Percentiles rank a stretch among this genome's conserved stretches.
These are phyloP conservation scores for Tortrix viridana DNA, from an alignment of 2,888 invertebrate species.

Conservation along the genomic window DNA sequence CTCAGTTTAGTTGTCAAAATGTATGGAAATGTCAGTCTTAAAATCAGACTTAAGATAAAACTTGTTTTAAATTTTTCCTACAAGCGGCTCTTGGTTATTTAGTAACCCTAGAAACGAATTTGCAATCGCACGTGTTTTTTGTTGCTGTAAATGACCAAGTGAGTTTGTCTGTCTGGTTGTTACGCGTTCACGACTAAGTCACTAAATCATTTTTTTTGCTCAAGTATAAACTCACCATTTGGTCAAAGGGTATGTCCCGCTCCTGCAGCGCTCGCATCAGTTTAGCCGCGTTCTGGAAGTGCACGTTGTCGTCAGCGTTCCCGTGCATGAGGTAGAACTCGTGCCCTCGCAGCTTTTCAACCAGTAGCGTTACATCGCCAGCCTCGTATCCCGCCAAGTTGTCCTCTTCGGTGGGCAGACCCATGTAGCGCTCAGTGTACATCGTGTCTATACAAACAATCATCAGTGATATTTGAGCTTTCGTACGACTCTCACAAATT, in stretches of 20 bases:
- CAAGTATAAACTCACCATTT: conserved; percentile 86
- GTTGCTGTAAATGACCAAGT: no score
- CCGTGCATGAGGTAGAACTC: conserved; percentile 94
- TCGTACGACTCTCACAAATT: background rate
- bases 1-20: no score
- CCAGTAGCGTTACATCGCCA: conserved; percentile 88
- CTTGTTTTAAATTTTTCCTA: no score
- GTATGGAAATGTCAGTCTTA: no score
- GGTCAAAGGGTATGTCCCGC: conserved; percentile 90
- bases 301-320: conserved; percentile 96
- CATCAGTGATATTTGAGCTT: conserved; percentile 3
- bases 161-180: no score
- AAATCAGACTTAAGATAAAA: no score
- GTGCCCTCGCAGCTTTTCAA: conserved; percentile 88
- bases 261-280: conserved; percentile 89
- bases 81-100: no score
- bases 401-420: conserved; percentile 88
- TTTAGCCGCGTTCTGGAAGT: conserved; percentile 92
- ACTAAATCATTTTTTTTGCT: no score
- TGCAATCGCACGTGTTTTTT: no score
- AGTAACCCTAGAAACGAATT: no score
- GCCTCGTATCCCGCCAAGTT: conserved; percentile 89
- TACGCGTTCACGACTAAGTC: no score
- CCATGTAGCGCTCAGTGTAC: conserved; percentile 98
- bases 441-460: conserved; percentile 88